Evolutionary conservation across 2,113 vertebrate genomes (phyloP).

Genomic region (Pterocles orientalis): DNA sequence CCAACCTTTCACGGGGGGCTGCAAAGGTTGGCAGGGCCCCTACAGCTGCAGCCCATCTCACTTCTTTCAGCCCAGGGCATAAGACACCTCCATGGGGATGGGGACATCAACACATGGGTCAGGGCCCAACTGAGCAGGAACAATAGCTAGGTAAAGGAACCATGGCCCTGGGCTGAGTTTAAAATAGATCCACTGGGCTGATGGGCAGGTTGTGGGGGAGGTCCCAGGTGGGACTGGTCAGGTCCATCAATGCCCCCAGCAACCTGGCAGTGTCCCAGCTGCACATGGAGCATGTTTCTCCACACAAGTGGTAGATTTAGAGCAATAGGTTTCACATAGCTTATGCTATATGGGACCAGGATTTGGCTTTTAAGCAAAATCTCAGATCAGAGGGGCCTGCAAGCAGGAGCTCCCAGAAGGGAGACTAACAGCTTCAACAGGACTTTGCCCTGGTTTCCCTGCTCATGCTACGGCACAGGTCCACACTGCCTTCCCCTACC

Average conservation of each 20-base stretch:
- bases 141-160: neutral
- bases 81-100: neutral
- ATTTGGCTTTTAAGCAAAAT: neutral
- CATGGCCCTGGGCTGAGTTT: neutral
- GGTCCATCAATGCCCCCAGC: neutral
- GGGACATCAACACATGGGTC: neutral
- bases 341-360: neutral
- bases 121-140: neutral
- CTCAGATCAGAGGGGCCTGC: neutral
- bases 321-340: neutral
- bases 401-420: neutral
- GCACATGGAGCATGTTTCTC: neutral
- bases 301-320: neutral
- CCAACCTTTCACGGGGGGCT: neutral
- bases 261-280: neutral
- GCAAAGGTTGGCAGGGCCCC: neutral
- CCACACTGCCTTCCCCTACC: rapidly evolving
- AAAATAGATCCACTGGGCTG: neutral
- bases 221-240: neutral
- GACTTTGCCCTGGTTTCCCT: neutral
- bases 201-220: neutral
- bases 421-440: neutral
- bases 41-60: neutral
- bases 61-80: neutral
- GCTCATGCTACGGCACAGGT: neutral